Evolutionary conservation across 2,797 vertebrate species (phyloP).

Genomic region (Typhlichthys subterraneus): DNA sequence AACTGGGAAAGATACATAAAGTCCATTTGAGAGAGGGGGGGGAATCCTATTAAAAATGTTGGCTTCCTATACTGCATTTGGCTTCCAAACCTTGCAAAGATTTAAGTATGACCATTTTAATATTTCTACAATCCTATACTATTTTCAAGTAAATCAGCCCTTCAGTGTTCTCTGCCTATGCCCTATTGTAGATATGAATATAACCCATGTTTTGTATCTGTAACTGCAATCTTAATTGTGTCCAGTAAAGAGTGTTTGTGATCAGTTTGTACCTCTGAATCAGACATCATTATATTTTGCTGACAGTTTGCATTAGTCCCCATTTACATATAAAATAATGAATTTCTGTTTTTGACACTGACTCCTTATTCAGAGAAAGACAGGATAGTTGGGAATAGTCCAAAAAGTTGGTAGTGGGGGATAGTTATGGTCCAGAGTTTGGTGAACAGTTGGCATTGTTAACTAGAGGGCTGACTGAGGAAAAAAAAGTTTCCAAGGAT

Average conservation of each 20-base stretch:
- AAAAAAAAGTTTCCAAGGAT: slow-evolving; percentile 73
- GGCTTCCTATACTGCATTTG: slow-evolving; percentile 74
- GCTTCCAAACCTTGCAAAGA: slow-evolving; percentile 64
- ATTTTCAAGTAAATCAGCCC: slow-evolving; percentile 64
- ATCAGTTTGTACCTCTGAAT: slow-evolving; percentile 59
- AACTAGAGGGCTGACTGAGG: slow-evolving; percentile 62
- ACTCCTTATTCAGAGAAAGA: slow-evolving; percentile 43
- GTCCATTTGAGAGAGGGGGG: slow-evolving; percentile 57
- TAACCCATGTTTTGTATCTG: slow-evolving; percentile 54
- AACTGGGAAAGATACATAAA: slow-evolving; percentile 61
- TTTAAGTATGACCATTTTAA: slow-evolving; percentile 53
- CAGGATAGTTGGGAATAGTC: slow-evolving; percentile 17
- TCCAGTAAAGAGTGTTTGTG: slow-evolving; percentile 54
- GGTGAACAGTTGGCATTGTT: slow-evolving; percentile 61
- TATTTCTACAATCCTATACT: slow-evolving; percentile 64
- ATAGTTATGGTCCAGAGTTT: slow-evolving; percentile 61
- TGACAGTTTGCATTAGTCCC: slow-evolving; percentile 55
- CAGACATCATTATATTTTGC: slow-evolving; percentile 57
- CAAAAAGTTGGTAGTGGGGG: slow-evolving; percentile 4
- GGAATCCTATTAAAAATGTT: slow-evolving; percentile 70
- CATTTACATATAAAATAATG: slow-evolving; percentile 52
- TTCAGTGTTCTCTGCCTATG: slow-evolving; percentile 64
- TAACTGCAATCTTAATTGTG: slow-evolving; percentile 64
- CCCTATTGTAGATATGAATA: slow-evolving; percentile 56
- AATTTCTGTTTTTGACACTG: slow-evolving; percentile 54